Conservation (phyloP, 2,113 vertebrate species). For the Mesoclemmys tuberculata region DNA sequence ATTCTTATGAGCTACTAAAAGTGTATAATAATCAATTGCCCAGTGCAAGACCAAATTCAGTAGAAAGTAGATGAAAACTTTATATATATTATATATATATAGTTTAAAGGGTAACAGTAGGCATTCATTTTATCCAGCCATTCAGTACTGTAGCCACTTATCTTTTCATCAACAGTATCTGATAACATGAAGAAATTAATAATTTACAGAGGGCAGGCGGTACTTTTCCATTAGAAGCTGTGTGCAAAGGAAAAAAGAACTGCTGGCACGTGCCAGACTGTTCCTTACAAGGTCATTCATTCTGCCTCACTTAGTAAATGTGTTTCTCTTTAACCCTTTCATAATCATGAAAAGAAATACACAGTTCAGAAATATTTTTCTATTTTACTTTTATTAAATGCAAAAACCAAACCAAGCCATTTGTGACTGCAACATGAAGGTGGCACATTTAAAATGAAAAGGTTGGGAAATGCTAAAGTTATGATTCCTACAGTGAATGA, state of each 20-base stretch:
- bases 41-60: slow-evolving; percentile 30
- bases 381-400: not conserved
- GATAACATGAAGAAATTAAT: slow-evolving; percentile 81
- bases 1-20: slow-evolving; percentile 50
- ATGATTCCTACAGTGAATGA: not conserved
- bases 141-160: slow-evolving; percentile 63
- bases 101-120: slow-evolving; percentile 69
- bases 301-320: slow-evolving; percentile 34
- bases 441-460: not conserved
- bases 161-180: slow-evolving; percentile 75
- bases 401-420: not conserved
- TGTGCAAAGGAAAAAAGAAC: slow-evolving; percentile 48
- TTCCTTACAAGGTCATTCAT: slow-evolving; percentile 66
- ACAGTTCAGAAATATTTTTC: not conserved
- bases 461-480: not conserved
- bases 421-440: not conserved
- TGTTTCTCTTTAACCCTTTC: slow-evolving; percentile 67
- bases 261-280: slow-evolving; percentile 52
- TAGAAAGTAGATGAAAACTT: slow-evolving; percentile 69
- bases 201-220: slow-evolving; percentile 78
- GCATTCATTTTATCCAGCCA: slow-evolving; percentile 68
- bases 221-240: slow-evolving; percentile 74
- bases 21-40: slow-evolving; percentile 63
- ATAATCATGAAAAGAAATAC: not conserved
- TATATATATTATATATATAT: slow-evolving; percentile 11